Evolutionary conservation across 2,888 invertebrate species (phyloP), one percentile per base, ranked within the genome.

Genomic region (Apamea epomidion): DNA sequence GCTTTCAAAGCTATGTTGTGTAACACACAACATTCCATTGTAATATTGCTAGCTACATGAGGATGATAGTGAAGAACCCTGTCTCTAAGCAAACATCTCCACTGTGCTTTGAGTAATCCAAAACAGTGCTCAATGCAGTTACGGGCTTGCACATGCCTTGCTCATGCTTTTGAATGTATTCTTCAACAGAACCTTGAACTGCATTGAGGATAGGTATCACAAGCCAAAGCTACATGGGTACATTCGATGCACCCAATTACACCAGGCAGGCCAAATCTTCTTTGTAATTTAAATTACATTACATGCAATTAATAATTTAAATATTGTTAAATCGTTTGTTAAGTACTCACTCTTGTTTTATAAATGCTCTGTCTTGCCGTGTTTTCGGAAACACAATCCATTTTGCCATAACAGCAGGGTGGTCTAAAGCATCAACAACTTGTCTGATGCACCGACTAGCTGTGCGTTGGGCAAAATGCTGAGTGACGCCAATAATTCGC

Each of bases 21-120:
- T 67, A 29, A 69, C 8, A 75, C 68, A 29, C 54, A 75, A 68
- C 42, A 69, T 58, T 54, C 68, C 32, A 42, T 42, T 68, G 68
- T 54, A 16, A 75, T 75, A 21, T 58, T 54, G 42, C 69, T 69
- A 42, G 60, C 76, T n/a, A 48, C 42, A 60, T 70, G 25, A 25
- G n/a, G 60, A 48, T 71, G 76, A 25, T 71, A 60, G 25, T 76
- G 71, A 29, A 70, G 70, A 69, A 69, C 70, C 25, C 75, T 42
- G 69, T 75, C 42, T 58, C 69, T 29, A 16, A 58, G 54, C 16
- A 76, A 45, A 45, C 32, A 76, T 29, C 70, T 70, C 58, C 70
- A 70, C 10, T 45, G 58, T 45, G 58, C 70, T 54, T 70, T 70
- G 16, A 60, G 70, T 42, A 70, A 69, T 62, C 72, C 72, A 37